phyloP scores from a whole-genome alignment of 2,113 vertebrate species.

The Ailuropoda melanoleuca region DNA sequence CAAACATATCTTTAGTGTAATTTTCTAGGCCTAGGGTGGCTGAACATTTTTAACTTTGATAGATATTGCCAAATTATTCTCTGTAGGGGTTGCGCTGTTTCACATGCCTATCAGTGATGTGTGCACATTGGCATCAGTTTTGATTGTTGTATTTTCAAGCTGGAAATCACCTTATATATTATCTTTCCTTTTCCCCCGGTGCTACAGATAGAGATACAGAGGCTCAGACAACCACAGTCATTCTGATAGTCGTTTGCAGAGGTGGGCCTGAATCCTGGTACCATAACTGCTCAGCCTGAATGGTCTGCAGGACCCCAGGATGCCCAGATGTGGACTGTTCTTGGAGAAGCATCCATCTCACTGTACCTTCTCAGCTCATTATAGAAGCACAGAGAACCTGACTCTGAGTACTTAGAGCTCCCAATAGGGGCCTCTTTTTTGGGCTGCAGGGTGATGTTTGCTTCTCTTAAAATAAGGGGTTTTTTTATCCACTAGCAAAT shows the following conservation, averaged over 20 bases:
- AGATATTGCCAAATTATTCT: not conserved
- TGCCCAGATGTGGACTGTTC: not conserved
- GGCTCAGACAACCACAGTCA: not conserved
- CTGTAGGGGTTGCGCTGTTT: not conserved
- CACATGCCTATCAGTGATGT: not conserved
- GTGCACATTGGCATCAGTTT: not conserved
- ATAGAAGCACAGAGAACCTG: not conserved
- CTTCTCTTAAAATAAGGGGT: not conserved
- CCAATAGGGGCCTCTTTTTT: not conserved
- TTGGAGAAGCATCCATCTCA: not conserved
- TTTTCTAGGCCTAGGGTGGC: not conserved
- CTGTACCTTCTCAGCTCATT: not conserved
- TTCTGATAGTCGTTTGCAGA: not conserved
- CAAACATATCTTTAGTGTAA: not conserved
- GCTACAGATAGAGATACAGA: not conserved
- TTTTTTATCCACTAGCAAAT: not conserved
- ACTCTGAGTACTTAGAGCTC: not conserved
- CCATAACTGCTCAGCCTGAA: not conserved
- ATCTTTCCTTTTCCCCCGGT: not conserved
- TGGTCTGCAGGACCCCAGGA: not conserved
- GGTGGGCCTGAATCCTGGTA: not conserved
- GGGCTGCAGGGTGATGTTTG: not conserved
- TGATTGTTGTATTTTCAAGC: not conserved
- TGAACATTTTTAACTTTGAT: constrained; percentile 18
- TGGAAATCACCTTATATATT: not conserved